phyloP scores from a whole-genome alignment of 2,113 vertebrate species.

The Tragelaphus scriptus region DNA sequence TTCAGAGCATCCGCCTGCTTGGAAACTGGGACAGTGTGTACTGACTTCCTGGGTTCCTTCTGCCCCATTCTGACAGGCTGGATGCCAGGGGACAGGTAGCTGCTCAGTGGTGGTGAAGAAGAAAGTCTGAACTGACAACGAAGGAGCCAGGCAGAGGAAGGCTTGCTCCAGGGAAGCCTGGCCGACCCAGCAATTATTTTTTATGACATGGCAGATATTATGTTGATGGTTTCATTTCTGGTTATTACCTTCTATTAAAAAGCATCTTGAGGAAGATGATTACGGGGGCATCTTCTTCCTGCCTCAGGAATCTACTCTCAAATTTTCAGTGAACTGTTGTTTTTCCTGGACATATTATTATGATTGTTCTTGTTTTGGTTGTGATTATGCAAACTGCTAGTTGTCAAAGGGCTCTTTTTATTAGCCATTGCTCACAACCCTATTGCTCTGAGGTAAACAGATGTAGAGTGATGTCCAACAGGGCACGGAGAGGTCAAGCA shows the following conservation, averaged over 20 bases:
- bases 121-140: background rate
- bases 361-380: slow-evolving; percentile 21
- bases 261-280: slow-evolving; percentile 55
- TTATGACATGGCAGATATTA: slow-evolving; percentile 39
- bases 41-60: background rate
- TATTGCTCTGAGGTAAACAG: slow-evolving; percentile 41
- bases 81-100: background rate
- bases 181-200: slow-evolving; percentile 23
- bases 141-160: background rate
- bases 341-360: slow-evolving; percentile 36
- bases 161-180: background rate
- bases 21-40: background rate
- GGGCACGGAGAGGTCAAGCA: slow-evolving; percentile 47
- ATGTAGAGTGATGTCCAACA: background rate
- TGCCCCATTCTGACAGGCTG: background rate
- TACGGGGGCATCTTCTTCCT: slow-evolving; percentile 28
- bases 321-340: slow-evolving; percentile 52
- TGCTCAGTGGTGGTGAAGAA: background rate
- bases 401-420: slow-evolving; percentile 50
- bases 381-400: slow-evolving; percentile 51
- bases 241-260: slow-evolving; percentile 64
- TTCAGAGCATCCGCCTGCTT: background rate
- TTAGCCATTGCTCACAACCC: slow-evolving; percentile 47
- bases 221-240: slow-evolving; percentile 62
- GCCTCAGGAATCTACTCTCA: slow-evolving; percentile 51